Percentiles rank a stretch among this genome's conserved stretches.
phyloP scores from a whole-genome alignment of 2,797 vertebrate species.

The Falco columbarius region DNA sequence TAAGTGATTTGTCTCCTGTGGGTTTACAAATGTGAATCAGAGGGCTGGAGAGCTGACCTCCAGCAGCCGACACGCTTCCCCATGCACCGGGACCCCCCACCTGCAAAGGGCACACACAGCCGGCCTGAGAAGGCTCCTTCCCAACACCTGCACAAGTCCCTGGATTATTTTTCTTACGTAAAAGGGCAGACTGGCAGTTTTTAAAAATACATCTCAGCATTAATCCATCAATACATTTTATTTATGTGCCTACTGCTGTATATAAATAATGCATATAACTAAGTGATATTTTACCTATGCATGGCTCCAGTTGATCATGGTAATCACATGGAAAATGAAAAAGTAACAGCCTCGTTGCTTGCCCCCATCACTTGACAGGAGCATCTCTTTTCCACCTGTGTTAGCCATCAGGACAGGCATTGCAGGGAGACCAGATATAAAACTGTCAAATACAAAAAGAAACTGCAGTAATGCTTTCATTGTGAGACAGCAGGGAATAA shows the following conservation, averaged over 20 bases:
- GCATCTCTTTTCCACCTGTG: background rate
- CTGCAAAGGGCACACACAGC: rapidly evolving
- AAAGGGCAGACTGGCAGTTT: background rate
- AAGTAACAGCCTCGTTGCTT: rapidly evolving
- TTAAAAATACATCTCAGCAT: background rate
- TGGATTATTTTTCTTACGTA: rapidly evolving
- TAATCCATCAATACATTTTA: background rate
- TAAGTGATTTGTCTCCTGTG: rapidly evolving
- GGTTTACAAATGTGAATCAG: rapidly evolving
- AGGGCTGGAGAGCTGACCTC: background rate
- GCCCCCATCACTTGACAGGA: background rate
- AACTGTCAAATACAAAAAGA: background rate
- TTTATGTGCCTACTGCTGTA: background rate
- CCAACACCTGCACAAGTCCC: background rate
- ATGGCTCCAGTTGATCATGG: rapidly evolving
- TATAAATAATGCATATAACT: background rate
- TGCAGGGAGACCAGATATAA: background rate
- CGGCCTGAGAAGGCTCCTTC: rapidly evolving
- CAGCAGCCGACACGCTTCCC: rapidly evolving
- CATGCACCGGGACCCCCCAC: too few relatives aligned
- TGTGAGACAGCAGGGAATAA: background rate
- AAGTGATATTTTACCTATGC: background rate
- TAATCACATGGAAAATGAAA: background rate
- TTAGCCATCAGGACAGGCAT: background rate
- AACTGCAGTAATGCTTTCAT: rapidly evolving